Conservation (phyloP, 2,797 vertebrate genomes). For the Scleropages formosus region DNA sequence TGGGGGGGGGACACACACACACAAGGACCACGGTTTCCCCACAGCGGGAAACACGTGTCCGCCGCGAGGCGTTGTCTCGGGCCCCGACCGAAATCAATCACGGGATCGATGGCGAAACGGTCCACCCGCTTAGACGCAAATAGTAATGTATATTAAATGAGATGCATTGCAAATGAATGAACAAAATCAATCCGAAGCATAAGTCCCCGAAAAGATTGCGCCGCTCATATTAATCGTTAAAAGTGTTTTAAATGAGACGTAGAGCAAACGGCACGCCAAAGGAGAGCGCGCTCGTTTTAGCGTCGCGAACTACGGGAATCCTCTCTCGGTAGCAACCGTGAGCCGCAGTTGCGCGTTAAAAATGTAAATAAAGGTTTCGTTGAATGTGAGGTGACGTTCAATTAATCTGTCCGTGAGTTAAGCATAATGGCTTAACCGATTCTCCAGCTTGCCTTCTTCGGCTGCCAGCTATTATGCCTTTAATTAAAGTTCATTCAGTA, state of each 20-base stretch:
- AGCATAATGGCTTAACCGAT: conserved; percentile 48
- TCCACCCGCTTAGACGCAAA: conserved; percentile 68
- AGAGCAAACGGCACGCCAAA: neutral
- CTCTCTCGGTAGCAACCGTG: neutral
- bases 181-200: conserved; percentile 66
- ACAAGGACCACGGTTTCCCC: conserved; percentile 66
- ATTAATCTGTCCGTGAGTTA: conserved; percentile 45
- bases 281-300: neutral
- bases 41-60: conserved; percentile 68
- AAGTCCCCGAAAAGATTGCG: conserved; percentile 34
- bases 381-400: conserved; percentile 37
- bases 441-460: conserved; percentile 44
- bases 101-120: conserved; percentile 72
- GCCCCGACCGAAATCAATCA: conserved; percentile 62
- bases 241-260: neutral
- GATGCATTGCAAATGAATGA: conserved; percentile 70
- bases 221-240: neutral
- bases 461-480: conserved; percentile 45
- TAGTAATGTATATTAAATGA: conserved; percentile 77
- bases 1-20: conserved; percentile 65
- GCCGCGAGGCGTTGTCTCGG: conserved; percentile 57
- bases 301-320: neutral
- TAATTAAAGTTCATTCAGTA: conserved; percentile 49
- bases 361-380: conserved; percentile 36
- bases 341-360: conserved; percentile 38